Conservation (phyloP, 1,140 invertebrate species). For the Zaprionus capensis region DNA sequence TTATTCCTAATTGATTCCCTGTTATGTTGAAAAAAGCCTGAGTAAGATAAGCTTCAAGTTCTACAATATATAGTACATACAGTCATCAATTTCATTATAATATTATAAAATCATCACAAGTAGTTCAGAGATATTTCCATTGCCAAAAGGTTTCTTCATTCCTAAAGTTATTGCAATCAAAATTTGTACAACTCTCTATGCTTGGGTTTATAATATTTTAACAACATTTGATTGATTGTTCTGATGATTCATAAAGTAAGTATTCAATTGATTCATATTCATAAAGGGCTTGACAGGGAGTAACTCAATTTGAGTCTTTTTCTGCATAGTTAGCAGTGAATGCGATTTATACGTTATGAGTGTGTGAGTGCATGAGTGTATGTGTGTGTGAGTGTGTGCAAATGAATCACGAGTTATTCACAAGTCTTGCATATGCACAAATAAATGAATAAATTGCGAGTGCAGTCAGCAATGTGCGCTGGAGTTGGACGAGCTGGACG, state of each 20-base stretch:
- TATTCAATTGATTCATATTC: neutral
- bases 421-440: conserved; percentile 5
- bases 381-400: neutral
- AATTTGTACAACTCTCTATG: neutral
- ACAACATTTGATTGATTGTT: neutral
- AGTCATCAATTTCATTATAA: too few species aligned
- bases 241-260: neutral
- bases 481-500: neutral
- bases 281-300: neutral
- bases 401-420: conserved; percentile 19
- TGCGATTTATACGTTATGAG: neutral
- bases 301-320: neutral
- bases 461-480: neutral
- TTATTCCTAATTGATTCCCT: too few species aligned
- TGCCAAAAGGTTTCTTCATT: neutral
- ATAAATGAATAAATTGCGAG: conserved; percentile 10
- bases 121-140: too few species aligned
- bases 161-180: neutral
- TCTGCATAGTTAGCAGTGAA: neutral
- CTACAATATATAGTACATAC: too few species aligned
- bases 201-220: neutral
- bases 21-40: too few species aligned
- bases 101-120: too few species aligned
- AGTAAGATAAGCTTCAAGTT: too few species aligned
- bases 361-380: neutral